These are phyloP conservation scores for Siniperca knerii DNA, from an alignment of 2,113 vertebrate species.

Conservation along the genomic window DNA sequence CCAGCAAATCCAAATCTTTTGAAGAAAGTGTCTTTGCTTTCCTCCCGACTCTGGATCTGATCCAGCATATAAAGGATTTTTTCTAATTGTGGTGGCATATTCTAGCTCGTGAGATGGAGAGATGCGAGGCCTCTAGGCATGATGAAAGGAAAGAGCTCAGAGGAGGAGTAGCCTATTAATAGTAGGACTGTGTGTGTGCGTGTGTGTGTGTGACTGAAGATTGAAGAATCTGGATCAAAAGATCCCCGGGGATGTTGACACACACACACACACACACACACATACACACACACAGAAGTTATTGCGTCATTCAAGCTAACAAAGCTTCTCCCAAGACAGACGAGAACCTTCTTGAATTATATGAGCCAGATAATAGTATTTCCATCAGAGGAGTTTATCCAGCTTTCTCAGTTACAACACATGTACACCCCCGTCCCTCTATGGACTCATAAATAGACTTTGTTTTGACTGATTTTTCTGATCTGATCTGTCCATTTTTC, in stretches of 20 bases:
- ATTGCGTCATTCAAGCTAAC: constrained; percentile 31
- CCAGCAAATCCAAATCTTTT: constrained; percentile 22
- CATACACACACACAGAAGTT: constrained; percentile 3
- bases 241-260: constrained; percentile 46
- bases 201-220: constrained; percentile 27
- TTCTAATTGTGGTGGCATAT: constrained; percentile 46
- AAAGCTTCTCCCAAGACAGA: constrained; percentile 21
- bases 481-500: not conserved
- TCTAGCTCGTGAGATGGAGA: constrained; percentile 24
- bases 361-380: constrained; percentile 13
- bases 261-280: constrained; percentile 5
- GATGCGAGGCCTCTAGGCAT: constrained; percentile 34
- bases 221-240: constrained; percentile 71
- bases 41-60: constrained; percentile 17
- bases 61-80: constrained; percentile 8
- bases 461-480: not conserved
- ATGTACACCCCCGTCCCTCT: not conserved
- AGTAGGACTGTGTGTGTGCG: constrained; percentile 12
- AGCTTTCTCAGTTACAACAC: not conserved
- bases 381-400: constrained; percentile 8
- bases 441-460: not conserved
- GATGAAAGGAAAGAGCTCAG: constrained; percentile 36
- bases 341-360: constrained; percentile 16
- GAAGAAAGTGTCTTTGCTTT: constrained; percentile 16
- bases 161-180: constrained; percentile 56